phyloP scores from a whole-genome alignment of 2,797 vertebrate species.

The Onychomys torridus region DNA sequence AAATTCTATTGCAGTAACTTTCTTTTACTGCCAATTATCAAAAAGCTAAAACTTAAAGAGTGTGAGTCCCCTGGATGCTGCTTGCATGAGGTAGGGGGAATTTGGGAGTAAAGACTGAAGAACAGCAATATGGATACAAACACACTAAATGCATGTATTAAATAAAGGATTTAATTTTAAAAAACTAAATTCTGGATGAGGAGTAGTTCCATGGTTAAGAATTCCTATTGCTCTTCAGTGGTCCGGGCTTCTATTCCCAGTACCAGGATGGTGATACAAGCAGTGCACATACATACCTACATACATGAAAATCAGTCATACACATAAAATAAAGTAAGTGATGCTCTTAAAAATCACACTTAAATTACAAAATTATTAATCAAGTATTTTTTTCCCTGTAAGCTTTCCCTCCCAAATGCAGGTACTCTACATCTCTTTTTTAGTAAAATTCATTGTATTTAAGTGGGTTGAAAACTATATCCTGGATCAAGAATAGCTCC shows the following conservation, averaged over 20 bases:
- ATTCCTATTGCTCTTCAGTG: too few species aligned
- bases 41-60: neutral
- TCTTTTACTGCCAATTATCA: neutral
- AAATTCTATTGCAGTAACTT: neutral
- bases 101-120: neutral
- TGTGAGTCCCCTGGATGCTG: neutral
- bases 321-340: neutral
- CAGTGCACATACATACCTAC: neutral
- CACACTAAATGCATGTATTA: neutral
- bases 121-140: neutral
- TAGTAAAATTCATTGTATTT: neutral
- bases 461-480: neutral
- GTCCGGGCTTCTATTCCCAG: neutral
- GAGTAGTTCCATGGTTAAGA: accelerated
- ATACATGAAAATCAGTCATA: neutral
- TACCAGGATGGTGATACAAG: neutral
- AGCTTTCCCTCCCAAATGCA: neutral
- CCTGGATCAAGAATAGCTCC: neutral
- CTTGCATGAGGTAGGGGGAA: neutral
- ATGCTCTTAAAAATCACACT: neutral
- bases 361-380: neutral
- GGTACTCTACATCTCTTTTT: neutral
- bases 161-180: neutral
- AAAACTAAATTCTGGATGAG: neutral
- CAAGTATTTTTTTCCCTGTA: neutral